Base-by-base conservation (phyloP, 1,140 invertebrate species). In the Neodiprion virginianus region DNA sequence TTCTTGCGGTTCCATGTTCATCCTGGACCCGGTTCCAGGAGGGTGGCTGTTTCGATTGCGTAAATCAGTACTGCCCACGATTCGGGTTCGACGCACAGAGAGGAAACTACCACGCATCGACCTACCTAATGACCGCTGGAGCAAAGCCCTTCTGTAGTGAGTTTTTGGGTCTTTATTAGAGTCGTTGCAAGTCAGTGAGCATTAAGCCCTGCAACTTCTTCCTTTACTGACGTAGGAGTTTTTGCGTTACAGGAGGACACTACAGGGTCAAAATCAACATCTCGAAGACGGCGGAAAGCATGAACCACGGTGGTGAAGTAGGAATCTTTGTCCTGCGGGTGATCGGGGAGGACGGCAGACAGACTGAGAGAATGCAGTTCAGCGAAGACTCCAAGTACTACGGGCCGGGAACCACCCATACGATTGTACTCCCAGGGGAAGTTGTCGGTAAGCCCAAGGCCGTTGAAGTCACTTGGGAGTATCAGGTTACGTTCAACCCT, bases 401-500 rank as follows among this genome's bases (percentile, higher is more conserved):
- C 81, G 92, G 94, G 82, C 95, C 95, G 0, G 95, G 94, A 7
- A 91, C 89, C 67, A 87, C 90, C 28, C 93, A 95, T 80, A 93
- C 90, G 0, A 89, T 92, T 48, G 89, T 96, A 70, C 86, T 96
- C 21, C 89, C 93, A 0, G 92, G 93, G 1, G 89, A 90, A 28
- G 90, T 93, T 75, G 89, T 95, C 1, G 92, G 91, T 1, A 85
- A 91, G 67, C 90, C 95, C 1, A 85, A 86, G 81, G 87, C 91
- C 8, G 91, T 93, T 1, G 91, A 93, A 75, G 90, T 96, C 1
- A 91, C 93, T 77, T 96, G 94, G 94, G 91, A 93, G 78, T 95
- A 95, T 77, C 91, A 93, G 75, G 93, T 92, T 1, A 95, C 92
- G 72, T 81, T 95, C 9, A 96, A 96, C 85, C 94, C 95, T 0